Percentiles rank a stretch among this genome's conserved stretches.
Evolutionary conservation across 92 coral and sea anemone species (phyloP).

Genomic region (Zoanthus gigantus): DNA sequence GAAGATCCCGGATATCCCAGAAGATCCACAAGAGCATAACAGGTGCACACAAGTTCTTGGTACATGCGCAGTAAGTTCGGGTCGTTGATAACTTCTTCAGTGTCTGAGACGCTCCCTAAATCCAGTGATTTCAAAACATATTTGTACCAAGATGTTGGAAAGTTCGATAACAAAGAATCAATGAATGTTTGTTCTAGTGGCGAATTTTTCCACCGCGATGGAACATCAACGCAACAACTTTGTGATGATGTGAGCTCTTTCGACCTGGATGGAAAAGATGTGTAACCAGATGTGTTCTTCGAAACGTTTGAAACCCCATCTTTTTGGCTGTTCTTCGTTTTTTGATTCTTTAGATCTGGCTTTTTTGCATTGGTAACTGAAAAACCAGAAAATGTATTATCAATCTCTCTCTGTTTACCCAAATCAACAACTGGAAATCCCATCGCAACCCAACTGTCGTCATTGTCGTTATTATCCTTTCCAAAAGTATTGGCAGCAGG

Average conservation of each 20-base stretch:
- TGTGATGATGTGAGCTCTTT: constrained; percentile 58
- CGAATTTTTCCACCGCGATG: constrained; percentile 71
- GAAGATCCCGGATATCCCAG: constrained; percentile 93
- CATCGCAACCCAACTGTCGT: constrained; percentile 68
- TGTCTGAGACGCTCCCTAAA: constrained; percentile 53
- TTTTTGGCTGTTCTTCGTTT: neutral
- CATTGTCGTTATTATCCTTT: constrained; percentile 50
- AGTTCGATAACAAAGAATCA: constrained; percentile 62
- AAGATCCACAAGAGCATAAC: constrained; percentile 88
- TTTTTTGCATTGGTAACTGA: neutral
- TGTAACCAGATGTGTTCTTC: constrained; percentile 4
- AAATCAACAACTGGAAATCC: constrained; percentile 93
- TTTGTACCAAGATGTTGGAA: constrained; percentile 84
- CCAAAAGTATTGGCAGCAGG: constrained; percentile 52
- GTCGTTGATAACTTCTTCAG: constrained; percentile 62
- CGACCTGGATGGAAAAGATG: constrained; percentile 3
- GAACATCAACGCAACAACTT: constrained; percentile 72
- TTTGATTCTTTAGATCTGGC: constrained; percentile 7
- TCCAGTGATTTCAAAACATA: constrained; percentile 57
- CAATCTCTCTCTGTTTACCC: constrained; percentile 48
- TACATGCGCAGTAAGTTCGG: constrained; percentile 54
- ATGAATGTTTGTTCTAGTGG: constrained; percentile 60
- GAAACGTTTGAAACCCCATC: neutral
- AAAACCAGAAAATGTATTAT: constrained; percentile 7
- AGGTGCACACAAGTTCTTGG: constrained; percentile 70